phyloP scores from a whole-genome alignment of 1,140 invertebrate species.

The Apis mellifera region DNA sequence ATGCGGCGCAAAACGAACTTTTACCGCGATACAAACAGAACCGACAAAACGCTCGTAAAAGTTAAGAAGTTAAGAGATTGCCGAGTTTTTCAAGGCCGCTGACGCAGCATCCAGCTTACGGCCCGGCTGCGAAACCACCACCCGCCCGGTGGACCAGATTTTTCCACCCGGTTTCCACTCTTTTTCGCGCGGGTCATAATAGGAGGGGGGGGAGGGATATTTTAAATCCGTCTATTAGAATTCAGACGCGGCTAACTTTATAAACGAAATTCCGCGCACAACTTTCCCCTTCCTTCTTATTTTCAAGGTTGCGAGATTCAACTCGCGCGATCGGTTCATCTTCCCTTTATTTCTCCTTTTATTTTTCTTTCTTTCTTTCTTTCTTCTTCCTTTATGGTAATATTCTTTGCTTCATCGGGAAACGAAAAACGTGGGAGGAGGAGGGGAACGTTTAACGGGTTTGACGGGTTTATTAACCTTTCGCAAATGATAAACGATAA shows the following conservation, averaged over 20 bases:
- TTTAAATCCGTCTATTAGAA: conserved; percentile 35
- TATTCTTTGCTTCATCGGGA: too few relatives aligned
- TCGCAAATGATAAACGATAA: too few relatives aligned
- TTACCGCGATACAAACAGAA: conserved; percentile 55
- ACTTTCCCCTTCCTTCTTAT: background rate
- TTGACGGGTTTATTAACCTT: too few relatives aligned
- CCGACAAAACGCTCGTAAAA: conserved; percentile 52
- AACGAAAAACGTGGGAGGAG: too few relatives aligned
- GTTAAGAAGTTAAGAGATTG: conserved; percentile 61
- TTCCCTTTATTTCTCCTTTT: background rate
- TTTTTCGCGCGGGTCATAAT: background rate
- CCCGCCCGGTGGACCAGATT: background rate
- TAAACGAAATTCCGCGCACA: background rate
- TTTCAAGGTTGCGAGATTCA: conserved; percentile 28
- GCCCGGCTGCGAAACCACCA: background rate
- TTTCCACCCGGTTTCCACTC: conserved; percentile 1
- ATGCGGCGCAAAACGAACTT: conserved; percentile 54
- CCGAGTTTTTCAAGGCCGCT: conserved; percentile 61
- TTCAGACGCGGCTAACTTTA: conserved; percentile 15
- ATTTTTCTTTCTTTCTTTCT: too few relatives aligned
- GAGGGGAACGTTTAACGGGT: too few relatives aligned
- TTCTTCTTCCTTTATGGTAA: too few relatives aligned
- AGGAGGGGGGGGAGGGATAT: background rate
- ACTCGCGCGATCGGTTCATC: background rate
- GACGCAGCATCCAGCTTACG: conserved; percentile 2